Conservation (phyloP, 1,140 invertebrate species). For the Acromyrmex heyeri region DNA sequence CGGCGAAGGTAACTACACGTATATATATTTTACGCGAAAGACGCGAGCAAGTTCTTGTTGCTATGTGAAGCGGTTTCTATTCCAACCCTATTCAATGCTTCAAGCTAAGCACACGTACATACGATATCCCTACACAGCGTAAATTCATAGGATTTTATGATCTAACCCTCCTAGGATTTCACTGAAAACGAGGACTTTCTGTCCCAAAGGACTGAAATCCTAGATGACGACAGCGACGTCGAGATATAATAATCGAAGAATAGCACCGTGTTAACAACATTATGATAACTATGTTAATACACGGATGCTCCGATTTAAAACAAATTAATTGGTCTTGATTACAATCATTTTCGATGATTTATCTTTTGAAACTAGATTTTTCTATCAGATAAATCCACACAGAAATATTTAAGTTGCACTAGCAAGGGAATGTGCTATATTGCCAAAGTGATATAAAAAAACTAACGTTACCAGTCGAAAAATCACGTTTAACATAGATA, state of each 20-base stretch:
- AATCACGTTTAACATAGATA: too few species aligned
- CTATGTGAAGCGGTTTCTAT: slow-evolving; percentile 73
- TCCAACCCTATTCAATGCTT: slow-evolving; percentile 66
- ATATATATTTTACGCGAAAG: slow-evolving; percentile 74
- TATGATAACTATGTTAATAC: not conserved
- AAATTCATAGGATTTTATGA: slow-evolving; percentile 36
- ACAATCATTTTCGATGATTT: not conserved
- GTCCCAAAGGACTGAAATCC: not conserved
- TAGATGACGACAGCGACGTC: not conserved
- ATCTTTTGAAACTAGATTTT: too few species aligned
- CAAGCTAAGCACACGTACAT: not conserved
- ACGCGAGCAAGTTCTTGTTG: slow-evolving; percentile 38
- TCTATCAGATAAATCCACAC: too few species aligned
- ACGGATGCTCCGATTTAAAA: not conserved
- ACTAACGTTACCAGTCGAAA: too few species aligned
- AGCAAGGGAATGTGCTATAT: too few species aligned
- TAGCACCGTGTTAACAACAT: not conserved
- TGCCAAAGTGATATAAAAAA: too few species aligned
- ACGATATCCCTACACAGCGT: not conserved
- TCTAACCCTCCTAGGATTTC: not conserved
- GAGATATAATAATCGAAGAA: slow-evolving; percentile 15
- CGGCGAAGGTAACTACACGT: slow-evolving; percentile 49
- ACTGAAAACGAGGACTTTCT: not conserved
- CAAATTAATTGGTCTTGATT: not conserved
- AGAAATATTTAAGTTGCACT: too few species aligned